Evolutionary conservation across 2,113 vertebrate genomes (phyloP).

Genomic region (Scophthalmus maximus): DNA sequence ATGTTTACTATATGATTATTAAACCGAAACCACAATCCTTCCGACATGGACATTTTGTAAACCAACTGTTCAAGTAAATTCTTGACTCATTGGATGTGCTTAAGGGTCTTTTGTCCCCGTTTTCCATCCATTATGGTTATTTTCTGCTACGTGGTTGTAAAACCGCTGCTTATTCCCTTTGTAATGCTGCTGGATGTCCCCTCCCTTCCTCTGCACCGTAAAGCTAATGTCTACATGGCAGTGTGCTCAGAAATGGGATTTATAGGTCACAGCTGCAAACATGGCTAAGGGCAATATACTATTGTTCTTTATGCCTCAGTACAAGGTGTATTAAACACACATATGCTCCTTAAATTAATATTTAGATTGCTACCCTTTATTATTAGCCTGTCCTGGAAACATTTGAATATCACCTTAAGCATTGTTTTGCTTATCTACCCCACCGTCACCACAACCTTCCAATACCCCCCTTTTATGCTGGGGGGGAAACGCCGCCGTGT

Average conservation of each 20-base stretch:
- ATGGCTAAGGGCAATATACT: slow-evolving; percentile 57
- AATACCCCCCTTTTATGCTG: slow-evolving; percentile 23
- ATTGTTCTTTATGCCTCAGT: slow-evolving; percentile 63
- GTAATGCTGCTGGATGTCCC: background rate
- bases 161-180: slow-evolving; percentile 6
- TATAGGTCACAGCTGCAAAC: slow-evolving; percentile 75
- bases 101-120: background rate
- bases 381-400: slow-evolving; percentile 76
- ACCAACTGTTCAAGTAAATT: background rate
- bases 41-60: too few relatives aligned
- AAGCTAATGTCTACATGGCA: slow-evolving; percentile 54
- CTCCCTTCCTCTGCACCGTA: slow-evolving; percentile 23
- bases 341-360: slow-evolving; percentile 78
- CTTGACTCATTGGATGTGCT: background rate
- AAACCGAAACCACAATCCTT: too few relatives aligned
- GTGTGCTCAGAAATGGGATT: slow-evolving; percentile 62
- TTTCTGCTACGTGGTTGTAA: slow-evolving; percentile 25
- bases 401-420: slow-evolving; percentile 80
- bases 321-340: slow-evolving; percentile 78
- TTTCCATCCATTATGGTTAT: slow-evolving; percentile 7
- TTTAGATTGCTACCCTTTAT: slow-evolving; percentile 74
- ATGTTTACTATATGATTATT: too few relatives aligned
- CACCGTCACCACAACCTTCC: slow-evolving; percentile 49
- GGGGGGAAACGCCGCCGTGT: slow-evolving; percentile 46
- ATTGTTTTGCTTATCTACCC: slow-evolving; percentile 79